A percentile compares a stretch with the other conserved stretches of the same genome.
Evolutionary conservation across 2,888 invertebrate genomes (phyloP).

Genomic region (Kryphioiulus occultus): DNA sequence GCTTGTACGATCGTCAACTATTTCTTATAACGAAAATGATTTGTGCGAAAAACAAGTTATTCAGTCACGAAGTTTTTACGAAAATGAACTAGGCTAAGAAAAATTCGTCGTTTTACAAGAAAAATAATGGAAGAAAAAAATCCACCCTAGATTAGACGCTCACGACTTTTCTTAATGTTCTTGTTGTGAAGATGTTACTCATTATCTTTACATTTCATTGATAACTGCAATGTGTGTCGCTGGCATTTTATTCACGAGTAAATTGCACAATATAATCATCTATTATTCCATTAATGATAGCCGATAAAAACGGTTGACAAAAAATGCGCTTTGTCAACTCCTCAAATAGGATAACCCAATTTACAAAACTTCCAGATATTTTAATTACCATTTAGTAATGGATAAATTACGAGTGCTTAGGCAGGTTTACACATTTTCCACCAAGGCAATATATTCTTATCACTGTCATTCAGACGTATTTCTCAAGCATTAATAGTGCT

Average conservation of each 20-base stretch:
- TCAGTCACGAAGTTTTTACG: not conserved
- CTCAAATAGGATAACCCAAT: not conserved
- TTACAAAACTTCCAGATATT: not conserved
- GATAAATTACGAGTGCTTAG: conserved; percentile 8
- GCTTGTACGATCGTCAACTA: not conserved
- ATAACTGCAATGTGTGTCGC: conserved; percentile 13
- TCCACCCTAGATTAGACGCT: not conserved
- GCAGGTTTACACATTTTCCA: not conserved
- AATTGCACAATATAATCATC: not conserved
- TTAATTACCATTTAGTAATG: conserved; percentile 4
- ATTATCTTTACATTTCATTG: conserved; percentile 27
- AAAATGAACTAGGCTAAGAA: conserved; percentile 40
- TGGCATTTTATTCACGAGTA: not conserved
- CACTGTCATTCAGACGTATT: not conserved
- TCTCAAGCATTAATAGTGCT: not conserved
- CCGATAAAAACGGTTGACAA: not conserved
- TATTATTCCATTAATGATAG: not conserved
- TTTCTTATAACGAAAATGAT: conserved; percentile 20
- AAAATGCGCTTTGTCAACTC: not conserved
- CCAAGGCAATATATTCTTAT: not conserved
- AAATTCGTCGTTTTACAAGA: not conserved
- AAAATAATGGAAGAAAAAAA: not conserved
- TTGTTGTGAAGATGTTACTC: conserved; percentile 19
- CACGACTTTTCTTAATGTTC: conserved; percentile 35
- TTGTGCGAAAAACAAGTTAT: not conserved